A percentile compares a stretch with the other conserved stretches of the same genome.
These are phyloP conservation scores for Abrostola triplasia DNA, from an alignment of 2,888 invertebrate species.

Conservation along the genomic window DNA sequence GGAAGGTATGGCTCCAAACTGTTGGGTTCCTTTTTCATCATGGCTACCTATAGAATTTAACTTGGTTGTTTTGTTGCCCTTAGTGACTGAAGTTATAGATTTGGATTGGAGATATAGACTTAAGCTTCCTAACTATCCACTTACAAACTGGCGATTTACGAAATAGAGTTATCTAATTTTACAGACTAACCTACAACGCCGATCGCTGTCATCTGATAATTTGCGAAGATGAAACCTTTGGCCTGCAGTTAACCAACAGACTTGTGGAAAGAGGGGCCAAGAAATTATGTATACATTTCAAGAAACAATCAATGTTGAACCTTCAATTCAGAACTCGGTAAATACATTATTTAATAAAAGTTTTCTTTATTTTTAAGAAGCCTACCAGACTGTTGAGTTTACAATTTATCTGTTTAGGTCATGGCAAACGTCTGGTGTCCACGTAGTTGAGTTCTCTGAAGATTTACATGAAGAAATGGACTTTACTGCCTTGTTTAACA, in stretches of 20 bases:
- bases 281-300: conserved; percentile 53
- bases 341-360: conserved; percentile 2
- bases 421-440: conserved; percentile 34
- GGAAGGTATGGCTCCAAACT: no score
- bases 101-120: no score
- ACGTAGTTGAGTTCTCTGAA: conserved; percentile 18
- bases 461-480: conserved; percentile 14
- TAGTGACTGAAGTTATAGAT: neutral
- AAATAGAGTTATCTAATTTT: neutral
- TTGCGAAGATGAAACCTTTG: conserved; percentile 57
- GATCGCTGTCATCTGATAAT: conserved; percentile 57
- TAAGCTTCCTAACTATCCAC: no score
- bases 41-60: no score
- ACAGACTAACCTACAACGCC: conserved; percentile 9
- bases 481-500: conserved; percentile 15
- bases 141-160: no score
- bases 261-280: conserved; percentile 62
- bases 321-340: conserved; percentile 37
- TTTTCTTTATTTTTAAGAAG: neutral
- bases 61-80: neutral
- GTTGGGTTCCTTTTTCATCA: no score
- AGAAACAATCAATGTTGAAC: conserved; percentile 46
- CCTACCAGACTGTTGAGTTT: neutral
- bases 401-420: conserved; percentile 13
- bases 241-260: conserved; percentile 59